Evolutionary conservation across 1,140 invertebrate genomes (phyloP).

Genomic region (Nasonia longicornis): DNA sequence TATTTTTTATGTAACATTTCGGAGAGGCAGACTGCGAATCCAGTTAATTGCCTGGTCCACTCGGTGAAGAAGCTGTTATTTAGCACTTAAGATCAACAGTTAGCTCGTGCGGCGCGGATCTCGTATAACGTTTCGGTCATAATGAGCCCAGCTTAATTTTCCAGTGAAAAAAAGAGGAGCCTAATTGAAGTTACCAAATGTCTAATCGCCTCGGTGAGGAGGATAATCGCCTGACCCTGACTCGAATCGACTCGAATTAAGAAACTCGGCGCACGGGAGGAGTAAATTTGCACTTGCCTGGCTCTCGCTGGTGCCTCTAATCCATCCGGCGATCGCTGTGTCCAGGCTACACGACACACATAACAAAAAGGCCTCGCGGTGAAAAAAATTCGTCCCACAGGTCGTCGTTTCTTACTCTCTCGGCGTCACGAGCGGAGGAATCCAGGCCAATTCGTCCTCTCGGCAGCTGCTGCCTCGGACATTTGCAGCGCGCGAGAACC

Average conservation of each 20-base stretch:
- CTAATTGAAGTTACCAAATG: constrained; percentile 12
- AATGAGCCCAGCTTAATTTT: constrained; percentile 1
- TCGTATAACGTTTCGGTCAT: constrained; percentile 11
- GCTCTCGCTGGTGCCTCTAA: constrained; percentile 5
- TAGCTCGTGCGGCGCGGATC: neutral
- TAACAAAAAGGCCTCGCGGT: constrained; percentile 1
- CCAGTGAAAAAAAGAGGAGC: neutral
- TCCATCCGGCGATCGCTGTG: constrained; percentile 27
- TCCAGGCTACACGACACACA: constrained; percentile 21
- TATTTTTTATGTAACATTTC: neutral
- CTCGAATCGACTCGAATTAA: no score
- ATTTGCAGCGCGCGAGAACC: neutral
- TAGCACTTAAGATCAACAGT: constrained; percentile 22
- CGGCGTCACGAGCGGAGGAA: neutral
- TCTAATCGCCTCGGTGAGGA: neutral
- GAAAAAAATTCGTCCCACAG: neutral
- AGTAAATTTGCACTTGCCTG: constrained; percentile 24
- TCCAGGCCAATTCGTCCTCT: constrained; percentile 9
- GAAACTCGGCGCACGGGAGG: no score
- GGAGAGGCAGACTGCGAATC: neutral
- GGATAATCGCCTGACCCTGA: no score
- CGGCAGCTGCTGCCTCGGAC: neutral
- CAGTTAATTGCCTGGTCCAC: neutral
- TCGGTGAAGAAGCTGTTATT: neutral
- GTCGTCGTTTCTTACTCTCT: neutral